These are phyloP conservation scores for Drosophila sp. DNA, from an alignment of 1,140 invertebrate species.

Conservation along the genomic window DNA sequence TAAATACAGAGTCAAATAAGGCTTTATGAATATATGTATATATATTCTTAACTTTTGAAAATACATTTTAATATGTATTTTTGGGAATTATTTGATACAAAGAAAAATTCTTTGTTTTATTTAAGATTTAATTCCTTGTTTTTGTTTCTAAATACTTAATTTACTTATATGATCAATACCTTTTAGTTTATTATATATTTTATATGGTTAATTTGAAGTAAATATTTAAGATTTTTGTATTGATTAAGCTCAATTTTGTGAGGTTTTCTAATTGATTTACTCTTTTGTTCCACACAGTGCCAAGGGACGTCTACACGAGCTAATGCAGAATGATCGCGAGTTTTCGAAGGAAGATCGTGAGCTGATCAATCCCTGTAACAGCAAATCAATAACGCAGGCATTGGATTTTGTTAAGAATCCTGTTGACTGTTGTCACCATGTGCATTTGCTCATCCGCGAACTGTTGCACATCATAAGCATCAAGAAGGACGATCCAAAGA, in stretches of 20 bases:
- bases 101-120: too few species aligned
- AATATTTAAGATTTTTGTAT: too few species aligned
- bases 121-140: too few species aligned
- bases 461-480: conserved; percentile 93
- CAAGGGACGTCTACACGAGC: conserved; percentile 96
- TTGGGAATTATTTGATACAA: too few species aligned
- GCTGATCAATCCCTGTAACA: conserved; percentile 93
- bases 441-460: conserved; percentile 93
- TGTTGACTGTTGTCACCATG: conserved; percentile 95
- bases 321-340: conserved; percentile 96
- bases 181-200: too few species aligned
- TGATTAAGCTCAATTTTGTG: not conserved
- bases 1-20: too few species aligned
- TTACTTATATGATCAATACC: too few species aligned
- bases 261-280: conserved; percentile 12
- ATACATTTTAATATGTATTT: too few species aligned
- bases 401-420: conserved; percentile 99
- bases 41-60: too few species aligned
- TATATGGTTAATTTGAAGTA: too few species aligned
- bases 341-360: conserved; percentile 93
- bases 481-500: conserved; percentile 94
- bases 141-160: too few species aligned
- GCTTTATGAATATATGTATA: too few species aligned
- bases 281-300: conserved; percentile 88
- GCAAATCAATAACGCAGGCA: conserved; percentile 94